Evolutionary conservation across 1,140 invertebrate species (phyloP).

Genomic region (Dendrolimus kikuchii): DNA sequence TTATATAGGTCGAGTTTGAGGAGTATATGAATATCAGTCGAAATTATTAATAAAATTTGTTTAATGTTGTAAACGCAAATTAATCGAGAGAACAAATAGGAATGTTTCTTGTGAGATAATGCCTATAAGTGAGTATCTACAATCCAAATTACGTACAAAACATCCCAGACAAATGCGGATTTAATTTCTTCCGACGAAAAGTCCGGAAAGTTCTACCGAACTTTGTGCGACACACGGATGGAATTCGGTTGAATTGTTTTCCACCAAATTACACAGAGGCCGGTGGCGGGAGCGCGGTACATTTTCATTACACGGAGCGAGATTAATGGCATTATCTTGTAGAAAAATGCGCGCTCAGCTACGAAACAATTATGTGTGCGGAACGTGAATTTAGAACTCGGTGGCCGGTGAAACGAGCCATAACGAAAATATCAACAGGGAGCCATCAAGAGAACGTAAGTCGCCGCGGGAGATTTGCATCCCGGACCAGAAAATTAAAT

Average conservation of each 20-base stretch:
- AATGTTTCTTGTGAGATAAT: too few species aligned
- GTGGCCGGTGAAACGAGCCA: slow-evolving; percentile 32
- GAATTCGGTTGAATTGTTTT: slow-evolving; percentile 30
- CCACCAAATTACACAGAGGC: slow-evolving; percentile 21
- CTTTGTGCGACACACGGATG: slow-evolving; percentile 16
- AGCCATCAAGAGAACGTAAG: slow-evolving; percentile 31
- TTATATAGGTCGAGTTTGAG: too few species aligned
- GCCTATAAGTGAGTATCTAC: too few species aligned
- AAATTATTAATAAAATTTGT: too few species aligned
- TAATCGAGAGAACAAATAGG: too few species aligned
- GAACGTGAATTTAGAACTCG: slow-evolving; percentile 22
- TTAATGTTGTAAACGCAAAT: too few species aligned
- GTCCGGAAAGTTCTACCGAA: slow-evolving; percentile 17
- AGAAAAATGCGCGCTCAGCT: slow-evolving; percentile 38
- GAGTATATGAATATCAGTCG: too few species aligned
- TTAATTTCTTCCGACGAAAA: slow-evolving; percentile 31
- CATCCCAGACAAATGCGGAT: slow-evolving; percentile 16
- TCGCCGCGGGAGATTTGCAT: slow-evolving; percentile 52
- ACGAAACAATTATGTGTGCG: slow-evolving; percentile 42
- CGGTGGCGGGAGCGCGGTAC: slow-evolving; percentile 23
- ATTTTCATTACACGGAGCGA: slow-evolving; percentile 44
- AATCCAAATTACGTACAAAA: too few species aligned
- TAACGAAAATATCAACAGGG: slow-evolving; percentile 48
- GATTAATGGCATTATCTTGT: slow-evolving; percentile 49
- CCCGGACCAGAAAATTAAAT: slow-evolving; percentile 65